Evolutionary conservation across 2,888 invertebrate genomes (phyloP).

Genomic region (Anoncus sp.): DNA sequence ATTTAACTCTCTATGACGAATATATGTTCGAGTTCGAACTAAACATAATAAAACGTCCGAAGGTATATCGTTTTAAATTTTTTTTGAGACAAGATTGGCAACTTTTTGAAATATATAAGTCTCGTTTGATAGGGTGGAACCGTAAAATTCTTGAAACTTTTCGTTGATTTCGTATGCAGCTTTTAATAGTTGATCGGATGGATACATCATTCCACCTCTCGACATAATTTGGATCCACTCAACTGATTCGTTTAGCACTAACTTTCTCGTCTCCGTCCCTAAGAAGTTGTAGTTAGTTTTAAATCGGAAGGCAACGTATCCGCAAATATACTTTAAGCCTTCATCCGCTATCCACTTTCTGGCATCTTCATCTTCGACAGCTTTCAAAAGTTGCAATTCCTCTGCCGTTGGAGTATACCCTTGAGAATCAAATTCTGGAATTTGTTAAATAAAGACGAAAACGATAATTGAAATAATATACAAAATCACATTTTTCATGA

Average conservation of each 20-base stretch:
- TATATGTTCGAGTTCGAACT: slow-evolving; percentile 36
- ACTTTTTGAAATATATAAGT: slow-evolving; percentile 31
- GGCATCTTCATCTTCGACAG: neutral
- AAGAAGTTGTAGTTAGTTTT: slow-evolving; percentile 22
- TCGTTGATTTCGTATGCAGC: slow-evolving; percentile 5
- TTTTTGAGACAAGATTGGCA: neutral
- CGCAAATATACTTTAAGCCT: slow-evolving; percentile 24
- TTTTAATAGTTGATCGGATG: slow-evolving; percentile 14
- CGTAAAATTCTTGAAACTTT: slow-evolving; percentile 33
- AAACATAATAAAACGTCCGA: slow-evolving; percentile 33
- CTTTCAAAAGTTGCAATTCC: neutral
- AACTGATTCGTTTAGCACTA: neutral
- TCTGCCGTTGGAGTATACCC: slow-evolving; percentile 2
- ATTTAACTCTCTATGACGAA: slow-evolving; percentile 10
- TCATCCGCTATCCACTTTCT: slow-evolving; percentile 3
- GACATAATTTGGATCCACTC: slow-evolving; percentile 28
- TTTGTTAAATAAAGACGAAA: slow-evolving; percentile 10
- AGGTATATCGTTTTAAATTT: slow-evolving; percentile 14
- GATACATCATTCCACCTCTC: slow-evolving; percentile 29
- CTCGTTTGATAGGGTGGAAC: slow-evolving; percentile 7
- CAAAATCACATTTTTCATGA: too few species aligned
- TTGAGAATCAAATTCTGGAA: slow-evolving; percentile 6
- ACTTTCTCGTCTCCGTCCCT: slow-evolving; percentile 14
- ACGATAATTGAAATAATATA: too few species aligned
- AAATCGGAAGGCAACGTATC: slow-evolving; percentile 27